Percentiles rank a stretch among this genome's conserved stretches.
Conservation (phyloP, 2,113 vertebrate species). For the Salvator merianae region DNA sequence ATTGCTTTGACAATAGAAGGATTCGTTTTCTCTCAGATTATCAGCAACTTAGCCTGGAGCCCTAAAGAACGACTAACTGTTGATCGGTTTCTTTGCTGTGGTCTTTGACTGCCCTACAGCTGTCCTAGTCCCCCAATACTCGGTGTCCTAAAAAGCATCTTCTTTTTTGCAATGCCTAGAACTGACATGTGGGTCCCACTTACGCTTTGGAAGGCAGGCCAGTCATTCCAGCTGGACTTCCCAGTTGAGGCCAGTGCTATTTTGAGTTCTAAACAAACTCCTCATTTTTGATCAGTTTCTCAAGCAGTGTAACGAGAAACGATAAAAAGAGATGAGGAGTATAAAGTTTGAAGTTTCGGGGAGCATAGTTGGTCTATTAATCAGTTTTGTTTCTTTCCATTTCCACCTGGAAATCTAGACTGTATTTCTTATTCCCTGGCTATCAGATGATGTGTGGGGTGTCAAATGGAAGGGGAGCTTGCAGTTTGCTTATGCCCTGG, state of each 20-base stretch:
- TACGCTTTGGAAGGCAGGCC: background rate
- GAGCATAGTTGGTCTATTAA: background rate
- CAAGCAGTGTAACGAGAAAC: too few species aligned
- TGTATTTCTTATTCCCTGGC: background rate
- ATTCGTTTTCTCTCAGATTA: background rate
- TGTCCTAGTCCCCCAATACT: background rate
- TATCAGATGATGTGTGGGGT: too few species aligned
- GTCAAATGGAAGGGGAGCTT: too few species aligned
- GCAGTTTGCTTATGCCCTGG: too few species aligned
- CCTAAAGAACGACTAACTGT: slow-evolving; percentile 28
- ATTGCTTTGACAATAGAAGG: background rate
- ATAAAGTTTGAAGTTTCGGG: background rate
- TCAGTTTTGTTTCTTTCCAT: background rate
- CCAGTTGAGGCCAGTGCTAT: background rate
- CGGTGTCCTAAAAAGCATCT: background rate
- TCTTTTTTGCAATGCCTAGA: background rate
- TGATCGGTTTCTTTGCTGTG: slow-evolving; percentile 48
- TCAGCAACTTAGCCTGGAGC: background rate
- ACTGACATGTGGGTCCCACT: background rate
- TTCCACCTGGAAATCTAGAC: too few species aligned
- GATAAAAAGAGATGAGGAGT: background rate
- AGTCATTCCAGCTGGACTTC: background rate
- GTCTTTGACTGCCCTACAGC: slow-evolving; percentile 32
- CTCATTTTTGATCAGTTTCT: background rate
- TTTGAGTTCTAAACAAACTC: background rate